These are phyloP conservation scores for Yponomeuta sedellus DNA, from an alignment of 2,888 invertebrate genomes.

Conservation along the genomic window DNA sequence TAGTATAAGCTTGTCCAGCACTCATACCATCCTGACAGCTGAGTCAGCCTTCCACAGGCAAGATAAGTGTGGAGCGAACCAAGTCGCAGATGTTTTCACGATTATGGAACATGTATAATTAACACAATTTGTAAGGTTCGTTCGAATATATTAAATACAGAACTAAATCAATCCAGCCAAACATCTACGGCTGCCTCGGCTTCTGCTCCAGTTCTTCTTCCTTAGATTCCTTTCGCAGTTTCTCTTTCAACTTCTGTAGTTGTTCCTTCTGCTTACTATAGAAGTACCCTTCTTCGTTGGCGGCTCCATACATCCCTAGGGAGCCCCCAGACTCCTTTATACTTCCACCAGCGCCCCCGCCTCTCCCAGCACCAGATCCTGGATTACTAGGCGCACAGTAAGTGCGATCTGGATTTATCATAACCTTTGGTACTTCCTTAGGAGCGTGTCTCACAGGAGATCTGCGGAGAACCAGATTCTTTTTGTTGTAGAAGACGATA, in stretches of 20 bases:
- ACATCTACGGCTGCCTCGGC: not conserved
- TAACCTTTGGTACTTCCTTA: not conserved
- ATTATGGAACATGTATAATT: too few species aligned
- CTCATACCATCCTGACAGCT: too few species aligned
- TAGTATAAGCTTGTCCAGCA: too few species aligned
- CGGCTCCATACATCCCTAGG: slow-evolving; percentile 45
- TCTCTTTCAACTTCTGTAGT: slow-evolving; percentile 34
- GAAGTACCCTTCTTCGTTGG: slow-evolving; percentile 57
- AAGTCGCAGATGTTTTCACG: too few species aligned
- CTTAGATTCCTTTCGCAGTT: slow-evolving; percentile 9
- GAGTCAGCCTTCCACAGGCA: too few species aligned
- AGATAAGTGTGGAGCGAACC: too few species aligned
- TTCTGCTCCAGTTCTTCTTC: slow-evolving; percentile 19
- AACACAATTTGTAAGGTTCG: too few species aligned
- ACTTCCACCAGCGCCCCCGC: slow-evolving; percentile 48
- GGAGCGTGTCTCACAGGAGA: not conserved
- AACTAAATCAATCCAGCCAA: too few species aligned
- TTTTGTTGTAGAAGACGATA: not conserved
- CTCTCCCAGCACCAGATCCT: slow-evolving; percentile 50
- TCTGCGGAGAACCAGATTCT: not conserved
- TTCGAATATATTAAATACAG: too few species aligned
- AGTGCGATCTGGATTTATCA: not conserved
- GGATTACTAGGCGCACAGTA: slow-evolving; percentile 25
- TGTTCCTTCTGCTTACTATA: slow-evolving; percentile 44
- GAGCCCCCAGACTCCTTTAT: slow-evolving; percentile 49